A percentile compares a stretch with the other conserved stretches of the same genome.
Evolutionary conservation across 2,113 vertebrate species (phyloP).

Genomic region (Esox niger): DNA sequence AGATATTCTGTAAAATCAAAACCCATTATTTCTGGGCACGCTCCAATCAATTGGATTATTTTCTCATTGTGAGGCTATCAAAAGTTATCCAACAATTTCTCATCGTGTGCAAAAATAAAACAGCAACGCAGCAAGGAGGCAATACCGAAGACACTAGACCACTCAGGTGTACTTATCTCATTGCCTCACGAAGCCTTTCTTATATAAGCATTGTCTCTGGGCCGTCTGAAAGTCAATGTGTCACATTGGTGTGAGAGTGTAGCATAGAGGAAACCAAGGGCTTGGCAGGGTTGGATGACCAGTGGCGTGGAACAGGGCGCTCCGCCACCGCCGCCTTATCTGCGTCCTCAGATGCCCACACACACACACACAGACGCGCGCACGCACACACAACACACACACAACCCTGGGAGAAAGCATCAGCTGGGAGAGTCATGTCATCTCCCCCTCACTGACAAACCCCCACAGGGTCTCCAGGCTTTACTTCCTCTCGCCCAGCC

Average conservation of each 20-base stretch:
- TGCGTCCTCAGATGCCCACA: slow-evolving; percentile 40
- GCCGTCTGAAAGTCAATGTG: slow-evolving; percentile 23
- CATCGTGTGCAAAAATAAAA: too few species aligned
- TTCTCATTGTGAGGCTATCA: too few species aligned
- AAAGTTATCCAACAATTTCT: too few species aligned
- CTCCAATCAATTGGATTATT: too few species aligned
- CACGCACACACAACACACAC: too few species aligned
- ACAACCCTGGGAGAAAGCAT: slow-evolving; percentile 31
- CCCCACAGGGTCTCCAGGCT: slow-evolving; percentile 16
- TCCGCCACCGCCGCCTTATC: slow-evolving; percentile 41
- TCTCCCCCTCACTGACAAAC: slow-evolving; percentile 26
- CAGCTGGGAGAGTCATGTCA: slow-evolving; percentile 20
- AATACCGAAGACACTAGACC: too few species aligned
- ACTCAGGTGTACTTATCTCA: not conserved
- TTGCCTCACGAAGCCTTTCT: not conserved
- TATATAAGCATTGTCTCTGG: slow-evolving; percentile 7
- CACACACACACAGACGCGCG: slow-evolving; percentile 51
- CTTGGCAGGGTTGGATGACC: slow-evolving; percentile 29
- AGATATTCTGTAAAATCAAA: too few species aligned
- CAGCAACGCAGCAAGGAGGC: too few species aligned
- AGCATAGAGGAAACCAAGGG: not conserved
- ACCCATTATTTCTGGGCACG: too few species aligned
- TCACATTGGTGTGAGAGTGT: slow-evolving; percentile 19
- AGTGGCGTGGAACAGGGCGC: slow-evolving; percentile 17
- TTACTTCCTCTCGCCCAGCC: slow-evolving; percentile 3